Percentiles rank a stretch among this genome's conserved stretches.
Conservation (phyloP, 2,888 invertebrate species). For the Ferdinandea cuprea region DNA sequence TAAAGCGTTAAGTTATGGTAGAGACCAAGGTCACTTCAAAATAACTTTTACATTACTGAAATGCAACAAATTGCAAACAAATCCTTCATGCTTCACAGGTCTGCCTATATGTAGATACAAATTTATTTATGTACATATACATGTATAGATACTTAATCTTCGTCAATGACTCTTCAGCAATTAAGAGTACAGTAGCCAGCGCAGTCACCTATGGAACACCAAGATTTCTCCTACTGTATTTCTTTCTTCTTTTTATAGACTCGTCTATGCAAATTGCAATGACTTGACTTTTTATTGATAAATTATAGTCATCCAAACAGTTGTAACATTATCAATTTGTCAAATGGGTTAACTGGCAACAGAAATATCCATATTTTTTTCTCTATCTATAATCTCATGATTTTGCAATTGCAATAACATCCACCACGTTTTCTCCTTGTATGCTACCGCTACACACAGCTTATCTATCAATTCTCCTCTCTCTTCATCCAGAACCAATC, state of each 20-base stretch:
- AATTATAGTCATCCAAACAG: constrained; percentile 23
- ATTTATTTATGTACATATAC: too few species aligned
- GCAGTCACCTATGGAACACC: background rate
- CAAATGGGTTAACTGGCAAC: constrained; percentile 15
- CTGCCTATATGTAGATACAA: too few species aligned
- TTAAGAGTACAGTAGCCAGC: background rate
- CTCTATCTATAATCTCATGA: background rate
- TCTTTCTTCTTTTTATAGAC: background rate
- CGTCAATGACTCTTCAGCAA: background rate
- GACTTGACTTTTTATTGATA: constrained; percentile 13
- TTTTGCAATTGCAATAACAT: constrained; percentile 1
- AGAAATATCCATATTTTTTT: background rate
- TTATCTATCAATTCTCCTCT: background rate
- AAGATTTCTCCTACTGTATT: background rate
- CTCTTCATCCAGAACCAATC: constrained; percentile 42
- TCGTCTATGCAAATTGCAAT: constrained; percentile 36
- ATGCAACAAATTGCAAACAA: too few species aligned
- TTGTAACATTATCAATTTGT: constrained; percentile 49
- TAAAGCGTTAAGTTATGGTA: too few species aligned
- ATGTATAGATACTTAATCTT: too few species aligned
- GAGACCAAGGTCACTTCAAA: too few species aligned
- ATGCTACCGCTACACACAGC: background rate
- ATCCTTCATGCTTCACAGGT: too few species aligned
- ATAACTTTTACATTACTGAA: too few species aligned
- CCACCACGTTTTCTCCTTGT: constrained; percentile 24